Conservation (phyloP, 2,797 vertebrate genomes). For the Poecilia picta region DNA sequence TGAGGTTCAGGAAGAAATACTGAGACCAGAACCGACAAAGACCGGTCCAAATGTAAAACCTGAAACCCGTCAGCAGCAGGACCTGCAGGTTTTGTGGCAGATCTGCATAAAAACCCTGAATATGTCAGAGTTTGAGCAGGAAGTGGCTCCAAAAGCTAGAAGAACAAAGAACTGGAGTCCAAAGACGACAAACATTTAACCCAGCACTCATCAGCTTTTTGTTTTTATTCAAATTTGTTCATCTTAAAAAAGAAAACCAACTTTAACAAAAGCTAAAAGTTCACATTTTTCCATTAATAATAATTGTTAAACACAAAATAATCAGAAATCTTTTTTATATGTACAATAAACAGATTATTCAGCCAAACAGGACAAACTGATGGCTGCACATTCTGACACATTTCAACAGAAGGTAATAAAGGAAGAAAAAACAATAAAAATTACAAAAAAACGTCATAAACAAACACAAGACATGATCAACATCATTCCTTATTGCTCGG, state of each 20-base stretch:
- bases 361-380: not conserved
- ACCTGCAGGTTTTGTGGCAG: not conserved
- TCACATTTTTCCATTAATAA: constrained; percentile 61
- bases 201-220: not conserved
- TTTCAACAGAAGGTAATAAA: not conserved
- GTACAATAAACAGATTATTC: not conserved
- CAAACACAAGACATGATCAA: not conserved
- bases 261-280: constrained; percentile 29
- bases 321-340: not conserved
- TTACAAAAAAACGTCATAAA: not conserved
- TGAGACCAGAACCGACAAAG: not conserved
- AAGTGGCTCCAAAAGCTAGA: not conserved
- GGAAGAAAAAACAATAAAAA: not conserved
- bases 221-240: constrained; percentile 58
- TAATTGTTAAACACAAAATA: constrained; percentile 36
- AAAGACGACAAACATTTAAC: not conserved
- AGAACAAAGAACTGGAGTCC: not conserved
- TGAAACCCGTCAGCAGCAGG: not conserved
- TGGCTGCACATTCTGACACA: not conserved
- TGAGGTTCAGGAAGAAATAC: not conserved
- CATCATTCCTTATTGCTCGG: constrained; percentile 3
- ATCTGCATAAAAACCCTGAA: not conserved
- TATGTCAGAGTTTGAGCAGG: not conserved
- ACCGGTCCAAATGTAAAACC: not conserved
- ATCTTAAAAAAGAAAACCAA: constrained; percentile 49